phyloP scores from a whole-genome alignment of 2,888 invertebrate species.

The Punctoribates punctum region DNA sequence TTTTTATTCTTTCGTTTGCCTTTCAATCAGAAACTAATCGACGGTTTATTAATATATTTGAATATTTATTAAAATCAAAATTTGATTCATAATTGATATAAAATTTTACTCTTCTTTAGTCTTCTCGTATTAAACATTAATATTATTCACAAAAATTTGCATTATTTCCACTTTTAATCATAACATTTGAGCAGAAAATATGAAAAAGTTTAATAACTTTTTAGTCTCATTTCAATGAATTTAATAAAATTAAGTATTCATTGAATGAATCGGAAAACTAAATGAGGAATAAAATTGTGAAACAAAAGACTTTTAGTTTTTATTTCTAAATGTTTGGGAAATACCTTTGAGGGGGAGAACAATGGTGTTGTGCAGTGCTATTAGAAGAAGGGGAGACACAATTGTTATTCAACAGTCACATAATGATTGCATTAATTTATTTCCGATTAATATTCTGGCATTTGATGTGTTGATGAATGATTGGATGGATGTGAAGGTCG shows the following conservation, averaged over 20 bases:
- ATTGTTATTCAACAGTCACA: constrained; percentile 17
- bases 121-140: background rate
- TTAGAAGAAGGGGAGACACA: background rate
- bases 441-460: constrained; percentile 24
- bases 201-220: constrained; percentile 22
- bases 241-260: background rate
- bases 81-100: too few relatives aligned
- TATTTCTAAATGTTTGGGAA: background rate
- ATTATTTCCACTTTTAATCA: background rate
- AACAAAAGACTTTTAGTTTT: constrained; percentile 2
- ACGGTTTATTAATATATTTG: background rate
- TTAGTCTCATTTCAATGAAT: background rate
- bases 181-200: background rate
- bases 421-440: constrained; percentile 29
- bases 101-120: too few relatives aligned
- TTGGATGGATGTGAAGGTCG: constrained; percentile 18
- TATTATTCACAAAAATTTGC: background rate
- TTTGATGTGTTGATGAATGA: constrained; percentile 24
- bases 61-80: too few relatives aligned
- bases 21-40: background rate
- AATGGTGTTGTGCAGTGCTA: background rate
- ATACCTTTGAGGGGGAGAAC: background rate
- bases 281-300: background rate
- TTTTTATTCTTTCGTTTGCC: background rate
- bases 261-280: constrained; percentile 4